Percentiles rank a stretch among this genome's conserved stretches.
Evolutionary conservation across 1,140 invertebrate genomes (phyloP).

Genomic region (Elymnias hypermnestra): DNA sequence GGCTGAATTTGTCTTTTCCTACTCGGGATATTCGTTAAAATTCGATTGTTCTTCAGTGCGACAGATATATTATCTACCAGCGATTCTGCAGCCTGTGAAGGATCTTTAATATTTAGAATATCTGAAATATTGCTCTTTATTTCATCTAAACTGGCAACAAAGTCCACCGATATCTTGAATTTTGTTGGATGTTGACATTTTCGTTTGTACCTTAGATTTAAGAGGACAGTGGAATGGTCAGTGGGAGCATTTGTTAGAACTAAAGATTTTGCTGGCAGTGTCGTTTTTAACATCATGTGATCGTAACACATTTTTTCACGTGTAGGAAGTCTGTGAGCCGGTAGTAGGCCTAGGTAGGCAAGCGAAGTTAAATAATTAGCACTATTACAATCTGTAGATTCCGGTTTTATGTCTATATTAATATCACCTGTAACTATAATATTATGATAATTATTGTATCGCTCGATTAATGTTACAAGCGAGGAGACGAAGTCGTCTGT

Average conservation of each 20-base stretch:
- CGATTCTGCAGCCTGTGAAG: background rate
- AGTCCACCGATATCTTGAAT: slow-evolving; percentile 8
- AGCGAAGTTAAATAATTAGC: no score
- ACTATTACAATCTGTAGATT: no score
- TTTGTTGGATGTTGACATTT: background rate
- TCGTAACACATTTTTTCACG: no score
- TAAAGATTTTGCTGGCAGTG: background rate
- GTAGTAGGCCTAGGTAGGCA: slow-evolving; percentile 14
- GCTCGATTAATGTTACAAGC: background rate
- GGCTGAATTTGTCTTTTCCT: slow-evolving; percentile 11
- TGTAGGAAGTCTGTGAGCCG: slow-evolving; percentile 13
- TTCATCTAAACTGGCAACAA: background rate
- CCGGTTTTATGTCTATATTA: no score
- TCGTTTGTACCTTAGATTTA: slow-evolving; percentile 9
- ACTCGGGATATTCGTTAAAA: background rate
- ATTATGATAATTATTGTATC: background rate
- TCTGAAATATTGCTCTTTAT: background rate
- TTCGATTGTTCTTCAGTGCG: slow-evolving; percentile 7
- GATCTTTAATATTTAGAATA: slow-evolving; percentile 3
- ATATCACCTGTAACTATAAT: no score
- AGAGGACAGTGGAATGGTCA: slow-evolving; percentile 16
- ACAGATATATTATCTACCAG: slow-evolving; percentile 1
- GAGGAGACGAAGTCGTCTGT: slow-evolving; percentile 6
- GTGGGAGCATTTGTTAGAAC: no score
- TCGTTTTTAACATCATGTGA: no score